Evolutionary conservation across 2,113 vertebrate genomes (phyloP).

Genomic region (Macroglossus sobrinus): DNA sequence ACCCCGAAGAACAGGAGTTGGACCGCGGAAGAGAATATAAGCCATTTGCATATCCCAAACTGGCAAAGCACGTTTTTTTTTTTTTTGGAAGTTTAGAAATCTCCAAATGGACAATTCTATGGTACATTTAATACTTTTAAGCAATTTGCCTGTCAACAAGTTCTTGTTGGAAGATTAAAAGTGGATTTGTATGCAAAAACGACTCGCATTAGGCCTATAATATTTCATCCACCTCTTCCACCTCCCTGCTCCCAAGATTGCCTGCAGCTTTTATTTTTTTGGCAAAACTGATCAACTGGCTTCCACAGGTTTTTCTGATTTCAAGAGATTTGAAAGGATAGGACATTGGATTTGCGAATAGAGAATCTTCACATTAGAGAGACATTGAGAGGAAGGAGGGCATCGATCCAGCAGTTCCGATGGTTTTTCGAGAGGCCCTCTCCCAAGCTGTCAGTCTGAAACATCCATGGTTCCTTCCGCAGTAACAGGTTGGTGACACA

Average conservation of each 20-base stretch:
- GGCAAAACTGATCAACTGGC: background rate
- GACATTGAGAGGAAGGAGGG: background rate
- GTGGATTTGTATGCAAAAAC: constrained; percentile 38
- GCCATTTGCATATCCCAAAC: constrained; percentile 70
- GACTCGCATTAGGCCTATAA: background rate
- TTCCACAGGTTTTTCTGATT: background rate
- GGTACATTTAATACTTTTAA: constrained; percentile 73
- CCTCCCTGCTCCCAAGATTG: background rate
- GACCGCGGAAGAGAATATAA: constrained; percentile 56
- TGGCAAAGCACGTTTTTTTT: constrained; percentile 53
- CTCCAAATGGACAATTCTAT: constrained; percentile 46
- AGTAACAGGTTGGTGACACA: background rate
- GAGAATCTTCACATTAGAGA: background rate
- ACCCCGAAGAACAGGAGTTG: background rate
- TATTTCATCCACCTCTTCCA: background rate
- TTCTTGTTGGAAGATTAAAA: constrained; percentile 35
- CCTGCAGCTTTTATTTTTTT: constrained; percentile 32
- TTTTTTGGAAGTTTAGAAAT: constrained; percentile 60
- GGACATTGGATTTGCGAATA: background rate
- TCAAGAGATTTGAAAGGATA: background rate
- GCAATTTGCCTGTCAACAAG: constrained; percentile 61
- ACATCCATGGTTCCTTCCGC: background rate
- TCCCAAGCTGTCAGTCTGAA: background rate
- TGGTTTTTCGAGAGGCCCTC: background rate
- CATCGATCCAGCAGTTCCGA: rapidly evolving